Base-by-base conservation (phyloP, 2,888 invertebrate genomes). In the Watsonalla binaria region DNA sequence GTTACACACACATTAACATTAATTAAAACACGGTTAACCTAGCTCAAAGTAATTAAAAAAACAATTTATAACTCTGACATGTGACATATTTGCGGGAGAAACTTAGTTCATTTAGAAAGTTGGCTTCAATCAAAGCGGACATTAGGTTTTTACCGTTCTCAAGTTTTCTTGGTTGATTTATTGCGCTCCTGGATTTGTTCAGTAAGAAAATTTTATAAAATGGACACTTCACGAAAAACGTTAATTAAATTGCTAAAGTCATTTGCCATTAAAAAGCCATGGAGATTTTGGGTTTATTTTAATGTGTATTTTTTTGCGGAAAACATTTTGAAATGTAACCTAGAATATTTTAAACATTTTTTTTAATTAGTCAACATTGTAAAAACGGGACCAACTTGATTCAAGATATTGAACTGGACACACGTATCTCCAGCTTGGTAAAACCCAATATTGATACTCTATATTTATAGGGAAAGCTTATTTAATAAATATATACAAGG, bases 161-260 rank as follows among this genome's bases (percentile, higher is more conserved):
- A 59, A 65, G 57, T 63, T 63, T 58, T 52, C 48, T 51, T 56
- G 24, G 50, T 63, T 65, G 66, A 68, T 67, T 67, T 68, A 67
- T 67, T 46, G 53, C 42, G 34, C 48, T 35, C 46, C 51, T 55
- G 59, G 49, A 53, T 55, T 53, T 55, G 58, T 63, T 58, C 42
- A 57, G 48, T 56, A 62, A 62, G 61, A 59, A 61, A 51, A 45
- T 13, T 13, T 46, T 46, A 45, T 45, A 34, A 35, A 45, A 45
- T 46, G 42, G 42, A 11, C 8, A 49, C 11, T 39, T 14, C 37
- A 37, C 9, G 11, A 14, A 37, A 48, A 39, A 49, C 15, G 49
- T 49, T 49, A 49, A 49, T 49, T 49, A 49, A 49, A 49, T 37
- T 49, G 15, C 37, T 14, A n/a, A 5, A 14, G 42, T 48, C 54